Evolutionary conservation across 2,888 invertebrate genomes (phyloP), one percentile per base, ranked within the genome.

Genomic region (Scaptomyza polygonia): DNA sequence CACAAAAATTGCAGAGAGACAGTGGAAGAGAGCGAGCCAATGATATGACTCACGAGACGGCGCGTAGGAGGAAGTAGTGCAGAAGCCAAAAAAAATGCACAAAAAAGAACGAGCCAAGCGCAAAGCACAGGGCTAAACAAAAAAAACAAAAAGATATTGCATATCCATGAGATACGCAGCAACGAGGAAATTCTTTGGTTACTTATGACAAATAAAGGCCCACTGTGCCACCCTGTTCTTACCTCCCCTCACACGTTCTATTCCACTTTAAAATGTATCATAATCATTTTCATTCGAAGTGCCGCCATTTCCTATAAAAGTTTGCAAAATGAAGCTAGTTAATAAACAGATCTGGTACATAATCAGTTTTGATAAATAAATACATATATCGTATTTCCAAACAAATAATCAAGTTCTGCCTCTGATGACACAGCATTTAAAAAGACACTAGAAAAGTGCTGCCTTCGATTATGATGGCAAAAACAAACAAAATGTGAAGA

Each of bases 61-160:
- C 40, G 77, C 77, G 80, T 80, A 61, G 67, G 57, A 67, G 57
- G 52, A 71, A 66, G 9, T 25, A 48, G n/a, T 36, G 51, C 29
- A 63, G 34, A 21, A 54, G 9, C 27, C 36, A 25, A 40, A 44
- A 8, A 30, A 18, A 11, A 16, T n/a, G n/a, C n/a, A n/a, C n/a
- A 40, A 9, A 36, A 7, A 39, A 53, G 52, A 21, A 21, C 21
- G 16, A 34, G 34, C 40, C 25, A 45, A 45, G 11, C 42, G 39
- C 14, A 58, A 53, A 45, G 45, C 43, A 36, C 6, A 66, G 14
- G 36, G 36, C 18, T 45, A 14, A 66, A 65, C 7, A 45, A 45
- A 27, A 44, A 44, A 8, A 42, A 21, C 2, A 52, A 49, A 67
- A 48, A 69, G 69, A 69, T 58, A 59, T 42, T 48, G 57, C 44